Evolutionary conservation across 2,888 invertebrate genomes (phyloP).

Genomic region (Temnothorax unifasciatus): DNA sequence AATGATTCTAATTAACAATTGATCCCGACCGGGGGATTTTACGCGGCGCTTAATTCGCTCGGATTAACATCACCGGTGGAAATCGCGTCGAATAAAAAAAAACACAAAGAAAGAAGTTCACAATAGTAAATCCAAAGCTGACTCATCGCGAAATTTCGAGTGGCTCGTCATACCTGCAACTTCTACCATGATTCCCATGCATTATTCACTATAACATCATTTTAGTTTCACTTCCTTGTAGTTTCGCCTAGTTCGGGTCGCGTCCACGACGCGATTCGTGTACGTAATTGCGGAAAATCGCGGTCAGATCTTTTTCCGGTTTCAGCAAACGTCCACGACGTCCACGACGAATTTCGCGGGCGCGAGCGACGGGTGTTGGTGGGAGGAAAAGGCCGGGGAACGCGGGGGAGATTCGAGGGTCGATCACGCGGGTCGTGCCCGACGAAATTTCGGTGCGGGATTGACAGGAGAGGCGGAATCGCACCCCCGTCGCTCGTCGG

Average conservation of each 20-base stretch:
- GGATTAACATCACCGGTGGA: background rate
- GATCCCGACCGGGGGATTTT: background rate
- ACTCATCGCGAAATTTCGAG: slow-evolving; percentile 51
- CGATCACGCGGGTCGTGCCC: background rate
- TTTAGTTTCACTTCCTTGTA: slow-evolving; percentile 51
- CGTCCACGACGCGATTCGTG: slow-evolving; percentile 46
- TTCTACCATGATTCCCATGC: slow-evolving; percentile 24
- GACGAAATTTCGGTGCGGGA: slow-evolving; percentile 12
- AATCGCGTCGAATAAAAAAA: background rate
- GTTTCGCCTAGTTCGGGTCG: slow-evolving; percentile 55
- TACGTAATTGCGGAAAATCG: slow-evolving; percentile 41
- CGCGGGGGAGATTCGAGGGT: background rate
- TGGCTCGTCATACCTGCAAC: slow-evolving; percentile 40
- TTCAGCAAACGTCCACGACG: background rate
- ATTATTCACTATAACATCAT: slow-evolving; percentile 51
- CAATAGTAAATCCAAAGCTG: slow-evolving; percentile 10
- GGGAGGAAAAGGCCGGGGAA: no score
- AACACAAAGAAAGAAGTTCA: background rate
- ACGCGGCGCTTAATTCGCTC: no score
- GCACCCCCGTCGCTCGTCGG: background rate
- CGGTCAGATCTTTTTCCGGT: slow-evolving; percentile 31
- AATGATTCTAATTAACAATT: slow-evolving; percentile 7
- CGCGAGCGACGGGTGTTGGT: background rate
- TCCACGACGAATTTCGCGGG: background rate
- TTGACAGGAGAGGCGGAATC: slow-evolving; percentile 28